Percentiles rank a stretch among this genome's conserved stretches.
These are phyloP conservation scores for Pseudorectes ferrugineus DNA, from an alignment of 2,113 vertebrate genomes.

Conservation along the genomic window DNA sequence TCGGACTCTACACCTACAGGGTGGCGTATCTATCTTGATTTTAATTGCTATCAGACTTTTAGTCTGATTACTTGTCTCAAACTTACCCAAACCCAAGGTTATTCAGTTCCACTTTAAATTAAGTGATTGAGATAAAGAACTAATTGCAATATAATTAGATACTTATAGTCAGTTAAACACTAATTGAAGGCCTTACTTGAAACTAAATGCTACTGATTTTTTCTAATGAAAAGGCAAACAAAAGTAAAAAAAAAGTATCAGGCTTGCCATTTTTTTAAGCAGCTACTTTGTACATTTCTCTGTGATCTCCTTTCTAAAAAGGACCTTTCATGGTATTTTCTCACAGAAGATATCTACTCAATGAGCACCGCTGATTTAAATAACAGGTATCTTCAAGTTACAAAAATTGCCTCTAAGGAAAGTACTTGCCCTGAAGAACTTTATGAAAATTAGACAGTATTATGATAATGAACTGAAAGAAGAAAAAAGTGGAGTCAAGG, in stretches of 20 bases:
- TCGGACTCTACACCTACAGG: not conserved
- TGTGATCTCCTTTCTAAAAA: not conserved
- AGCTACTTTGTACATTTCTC: not conserved
- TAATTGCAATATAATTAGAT: constrained; percentile 28
- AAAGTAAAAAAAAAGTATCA: not conserved
- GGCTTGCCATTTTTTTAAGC: not conserved
- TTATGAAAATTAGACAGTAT: not conserved
- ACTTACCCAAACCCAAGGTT: not conserved
- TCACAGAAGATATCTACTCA: not conserved
- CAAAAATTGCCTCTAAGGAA: not conserved
- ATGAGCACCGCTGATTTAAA: not conserved
- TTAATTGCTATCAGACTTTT: not conserved
- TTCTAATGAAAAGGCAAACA: constrained; percentile 16
- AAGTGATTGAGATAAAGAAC: constrained; percentile 33
- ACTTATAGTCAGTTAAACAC: constrained; percentile 8
- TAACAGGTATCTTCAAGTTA: not conserved
- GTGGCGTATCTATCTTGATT: not conserved
- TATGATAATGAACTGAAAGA: not conserved
- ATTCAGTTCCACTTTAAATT: not conserved
- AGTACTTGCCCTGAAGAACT: not conserved
- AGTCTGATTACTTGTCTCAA: not conserved
- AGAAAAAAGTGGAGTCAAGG: not conserved
- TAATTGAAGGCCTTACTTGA: constrained; percentile 38
- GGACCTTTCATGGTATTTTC: not conserved
- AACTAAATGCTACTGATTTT: constrained; percentile 1